Percentiles rank a stretch among this genome's conserved stretches.
These are phyloP conservation scores for Manis crassicaudata DNA, from an alignment of 2,797 vertebrate species.

Conservation along the genomic window DNA sequence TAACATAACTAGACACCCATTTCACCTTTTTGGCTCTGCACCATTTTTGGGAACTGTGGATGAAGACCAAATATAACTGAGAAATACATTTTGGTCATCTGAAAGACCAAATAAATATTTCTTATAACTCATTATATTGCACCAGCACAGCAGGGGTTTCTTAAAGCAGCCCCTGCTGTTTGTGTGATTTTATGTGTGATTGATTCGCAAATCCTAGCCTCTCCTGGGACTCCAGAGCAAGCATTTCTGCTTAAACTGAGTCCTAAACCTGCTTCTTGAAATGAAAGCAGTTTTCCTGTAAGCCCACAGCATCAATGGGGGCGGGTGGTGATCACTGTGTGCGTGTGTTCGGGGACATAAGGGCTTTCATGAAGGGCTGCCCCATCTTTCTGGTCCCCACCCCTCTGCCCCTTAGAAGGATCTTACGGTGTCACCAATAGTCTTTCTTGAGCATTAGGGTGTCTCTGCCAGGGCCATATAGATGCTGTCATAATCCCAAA, in stretches of 20 bases:
- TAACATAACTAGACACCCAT: too few relatives aligned
- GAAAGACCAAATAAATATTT: too few relatives aligned
- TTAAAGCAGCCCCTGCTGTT: too few relatives aligned
- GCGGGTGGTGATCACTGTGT: not conserved
- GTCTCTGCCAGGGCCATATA: not conserved
- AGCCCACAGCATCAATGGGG: not conserved
- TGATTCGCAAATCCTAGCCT: not conserved
- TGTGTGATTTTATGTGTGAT: fast-evolving
- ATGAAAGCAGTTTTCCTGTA: not conserved
- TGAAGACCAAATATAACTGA: too few relatives aligned
- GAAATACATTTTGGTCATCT: too few relatives aligned
- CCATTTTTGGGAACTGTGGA: too few relatives aligned
- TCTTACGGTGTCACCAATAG: not conserved
- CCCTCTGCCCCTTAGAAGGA: not conserved
- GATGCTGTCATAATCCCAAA: not conserved
- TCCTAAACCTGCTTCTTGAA: not conserved
- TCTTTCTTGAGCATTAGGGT: not conserved
- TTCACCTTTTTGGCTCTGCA: too few relatives aligned
- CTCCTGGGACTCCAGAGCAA: not conserved
- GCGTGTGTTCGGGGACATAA: not conserved
- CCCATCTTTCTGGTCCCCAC: too few relatives aligned
- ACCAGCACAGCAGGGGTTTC: too few relatives aligned
- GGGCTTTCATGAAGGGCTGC: too few relatives aligned
- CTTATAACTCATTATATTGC: too few relatives aligned
- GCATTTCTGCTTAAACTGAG: not conserved